phyloP scores from a whole-genome alignment of 2,888 invertebrate genomes.

The Morpho deidamia region DNA sequence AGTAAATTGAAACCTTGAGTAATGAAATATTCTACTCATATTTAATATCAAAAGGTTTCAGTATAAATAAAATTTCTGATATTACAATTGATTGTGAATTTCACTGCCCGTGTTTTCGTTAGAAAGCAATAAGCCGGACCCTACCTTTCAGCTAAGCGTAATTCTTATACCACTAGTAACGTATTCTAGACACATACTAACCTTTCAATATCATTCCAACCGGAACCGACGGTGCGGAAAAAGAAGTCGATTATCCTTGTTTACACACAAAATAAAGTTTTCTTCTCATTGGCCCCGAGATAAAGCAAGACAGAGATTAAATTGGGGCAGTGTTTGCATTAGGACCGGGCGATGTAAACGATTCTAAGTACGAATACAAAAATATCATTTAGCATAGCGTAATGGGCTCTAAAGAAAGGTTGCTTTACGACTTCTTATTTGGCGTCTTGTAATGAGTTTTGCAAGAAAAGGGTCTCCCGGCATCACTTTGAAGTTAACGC shows the following conservation, averaged over 20 bases:
- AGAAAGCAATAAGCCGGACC: slow-evolving; percentile 7
- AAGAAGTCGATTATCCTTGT: slow-evolving; percentile 62
- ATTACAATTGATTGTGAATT: background rate
- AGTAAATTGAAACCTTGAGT: too few relatives aligned
- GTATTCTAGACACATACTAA: slow-evolving; percentile 57
- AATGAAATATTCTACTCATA: too few relatives aligned
- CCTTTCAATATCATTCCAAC: slow-evolving; percentile 56
- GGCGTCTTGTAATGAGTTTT: slow-evolving; percentile 71
- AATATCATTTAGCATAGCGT: slow-evolving; percentile 73
- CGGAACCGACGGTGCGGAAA: slow-evolving; percentile 50
- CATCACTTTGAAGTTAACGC: slow-evolving; percentile 50
- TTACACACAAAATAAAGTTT: slow-evolving; percentile 73
- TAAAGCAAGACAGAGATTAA: slow-evolving; percentile 69
- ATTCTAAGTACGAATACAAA: slow-evolving; percentile 56
- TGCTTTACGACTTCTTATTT: slow-evolving; percentile 72
- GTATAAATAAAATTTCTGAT: background rate
- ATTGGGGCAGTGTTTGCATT: slow-evolving; percentile 64
- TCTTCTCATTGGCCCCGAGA: slow-evolving; percentile 63
- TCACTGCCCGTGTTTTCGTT: background rate
- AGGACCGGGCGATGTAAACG: slow-evolving; percentile 61
- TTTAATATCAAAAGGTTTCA: too few relatives aligned
- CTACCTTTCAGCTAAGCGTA: slow-evolving; percentile 1
- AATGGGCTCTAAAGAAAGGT: slow-evolving; percentile 64
- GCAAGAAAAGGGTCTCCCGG: slow-evolving; percentile 49
- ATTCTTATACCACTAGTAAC: slow-evolving; percentile 35